Percentiles rank a stretch among this genome's conserved stretches.
These are phyloP conservation scores for Calcarius lapponicus DNA, from an alignment of 2,797 vertebrate genomes.

Conservation along the genomic window DNA sequence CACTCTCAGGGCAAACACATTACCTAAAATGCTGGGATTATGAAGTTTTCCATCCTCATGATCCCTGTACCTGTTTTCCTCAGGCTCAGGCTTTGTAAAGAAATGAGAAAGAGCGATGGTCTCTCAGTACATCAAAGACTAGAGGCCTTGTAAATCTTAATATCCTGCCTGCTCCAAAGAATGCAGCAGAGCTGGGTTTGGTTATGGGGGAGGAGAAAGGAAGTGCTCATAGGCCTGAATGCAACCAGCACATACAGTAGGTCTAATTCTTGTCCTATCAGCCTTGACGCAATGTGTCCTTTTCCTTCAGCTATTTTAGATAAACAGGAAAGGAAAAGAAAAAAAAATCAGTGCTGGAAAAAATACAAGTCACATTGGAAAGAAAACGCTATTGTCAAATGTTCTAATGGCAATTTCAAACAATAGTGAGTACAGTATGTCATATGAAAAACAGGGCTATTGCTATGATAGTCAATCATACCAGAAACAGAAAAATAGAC, in stretches of 20 bases:
- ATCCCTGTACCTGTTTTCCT: background rate
- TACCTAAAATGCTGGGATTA: background rate
- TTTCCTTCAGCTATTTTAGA: constrained; percentile 69
- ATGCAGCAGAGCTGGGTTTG: background rate
- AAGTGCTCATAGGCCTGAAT: constrained; percentile 33
- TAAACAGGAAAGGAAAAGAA: constrained; percentile 72
- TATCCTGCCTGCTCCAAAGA: constrained; percentile 39
- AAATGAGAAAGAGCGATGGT: background rate
- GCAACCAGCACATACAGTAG: constrained; percentile 28
- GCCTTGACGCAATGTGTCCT: constrained; percentile 50
- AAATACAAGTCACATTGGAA: constrained; percentile 59
- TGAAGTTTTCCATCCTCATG: background rate
- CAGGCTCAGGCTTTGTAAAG: background rate
- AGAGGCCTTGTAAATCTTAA: constrained; percentile 9
- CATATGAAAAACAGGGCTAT: constrained; percentile 2
- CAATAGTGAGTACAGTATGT: constrained; percentile 56
- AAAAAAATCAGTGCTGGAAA: constrained; percentile 61
- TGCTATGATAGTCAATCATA: background rate
- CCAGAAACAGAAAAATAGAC: background rate
- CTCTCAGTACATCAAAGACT: constrained; percentile 36
- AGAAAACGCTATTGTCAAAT: constrained; percentile 67
- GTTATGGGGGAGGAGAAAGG: constrained; percentile 17
- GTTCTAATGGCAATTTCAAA: constrained; percentile 62
- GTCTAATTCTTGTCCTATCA: constrained; percentile 62
- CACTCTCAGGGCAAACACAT: background rate